Conservation (phyloP, 2,888 invertebrate species). For the Sthenelais limicola region DNA sequence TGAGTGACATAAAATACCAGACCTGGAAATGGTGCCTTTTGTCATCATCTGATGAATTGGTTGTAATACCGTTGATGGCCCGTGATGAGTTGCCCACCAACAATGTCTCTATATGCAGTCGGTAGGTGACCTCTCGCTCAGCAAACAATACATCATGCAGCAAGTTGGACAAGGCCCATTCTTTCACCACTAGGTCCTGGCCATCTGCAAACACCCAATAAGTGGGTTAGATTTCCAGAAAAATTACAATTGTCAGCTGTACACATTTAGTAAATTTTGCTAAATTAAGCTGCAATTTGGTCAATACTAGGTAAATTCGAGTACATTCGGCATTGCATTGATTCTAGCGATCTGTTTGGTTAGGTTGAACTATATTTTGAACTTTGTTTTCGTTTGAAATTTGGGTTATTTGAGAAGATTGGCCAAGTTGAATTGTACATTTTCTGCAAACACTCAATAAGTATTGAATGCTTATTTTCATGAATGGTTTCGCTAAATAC, state of each 20-base stretch:
- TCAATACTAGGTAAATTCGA: too few species aligned
- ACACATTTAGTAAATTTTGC: background rate
- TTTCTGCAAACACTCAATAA: too few species aligned
- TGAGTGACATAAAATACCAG: slow-evolving; percentile 25
- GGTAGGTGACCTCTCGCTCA: background rate
- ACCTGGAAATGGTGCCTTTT: slow-evolving; percentile 19
- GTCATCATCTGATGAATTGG: background rate
- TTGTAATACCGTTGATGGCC: background rate
- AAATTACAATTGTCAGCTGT: background rate
- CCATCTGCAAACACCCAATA: slow-evolving; percentile 6
- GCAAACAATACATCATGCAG: background rate
- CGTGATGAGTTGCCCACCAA: background rate
- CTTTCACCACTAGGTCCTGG: slow-evolving; percentile 19
- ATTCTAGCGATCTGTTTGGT: too few species aligned
- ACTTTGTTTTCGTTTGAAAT: too few species aligned
- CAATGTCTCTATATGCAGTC: background rate
- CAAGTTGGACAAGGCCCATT: background rate
- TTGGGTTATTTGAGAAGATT: too few species aligned
- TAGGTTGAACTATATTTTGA: too few species aligned
- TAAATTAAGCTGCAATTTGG: too few species aligned
- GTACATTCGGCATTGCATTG: too few species aligned
- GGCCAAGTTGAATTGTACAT: too few species aligned
- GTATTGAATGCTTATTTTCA: too few species aligned
- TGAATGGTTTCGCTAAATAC: too few species aligned
- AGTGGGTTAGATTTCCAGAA: too few species aligned